phyloP scores from a whole-genome alignment of 2,888 invertebrate genomes.

The Aleiodes testaceus region DNA sequence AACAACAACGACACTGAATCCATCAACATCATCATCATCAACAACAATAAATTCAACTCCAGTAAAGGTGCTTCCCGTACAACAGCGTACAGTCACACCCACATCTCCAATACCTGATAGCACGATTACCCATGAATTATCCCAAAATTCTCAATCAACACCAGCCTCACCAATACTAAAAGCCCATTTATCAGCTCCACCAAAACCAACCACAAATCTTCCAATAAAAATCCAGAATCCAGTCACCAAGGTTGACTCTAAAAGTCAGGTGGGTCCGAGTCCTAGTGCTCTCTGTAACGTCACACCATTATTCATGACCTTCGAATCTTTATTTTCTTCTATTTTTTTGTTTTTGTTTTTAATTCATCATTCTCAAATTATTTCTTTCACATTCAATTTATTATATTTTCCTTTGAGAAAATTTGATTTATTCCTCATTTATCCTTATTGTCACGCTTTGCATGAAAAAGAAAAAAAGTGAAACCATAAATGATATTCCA shows the following conservation, averaged over 20 bases:
- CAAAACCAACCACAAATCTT: slow-evolving; percentile 72
- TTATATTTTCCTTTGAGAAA: slow-evolving; percentile 42
- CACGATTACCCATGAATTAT: slow-evolving; percentile 60
- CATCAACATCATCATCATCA: slow-evolving; percentile 53
- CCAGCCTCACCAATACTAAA: slow-evolving; percentile 88
- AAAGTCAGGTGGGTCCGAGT: slow-evolving; percentile 77
- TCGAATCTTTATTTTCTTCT: slow-evolving; percentile 46
- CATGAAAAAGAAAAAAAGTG: slow-evolving; percentile 27
- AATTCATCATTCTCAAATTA: slow-evolving; percentile 28
- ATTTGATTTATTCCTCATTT: neutral
- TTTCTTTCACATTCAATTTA: slow-evolving; percentile 42
- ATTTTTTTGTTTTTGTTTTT: slow-evolving; percentile 45
- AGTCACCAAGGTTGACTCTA: slow-evolving; percentile 73
- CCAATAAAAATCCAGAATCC: slow-evolving; percentile 63
- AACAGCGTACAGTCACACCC: slow-evolving; percentile 70
- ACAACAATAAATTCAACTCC: slow-evolving; percentile 68
- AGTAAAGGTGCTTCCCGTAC: slow-evolving; percentile 75
- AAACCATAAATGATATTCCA: slow-evolving; percentile 6
- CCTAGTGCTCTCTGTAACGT: slow-evolving; percentile 54
- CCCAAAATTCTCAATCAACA: slow-evolving; percentile 66
- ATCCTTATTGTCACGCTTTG: slow-evolving; percentile 27
- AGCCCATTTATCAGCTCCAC: slow-evolving; percentile 86
- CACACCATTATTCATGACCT: slow-evolving; percentile 56
- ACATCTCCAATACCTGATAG: slow-evolving; percentile 66
- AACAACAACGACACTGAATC: slow-evolving; percentile 45